Percentiles rank a stretch among this genome's conserved stretches.
These are phyloP conservation scores for Scotopteryx bipunctaria DNA, from an alignment of 2,888 invertebrate species.

Conservation along the genomic window DNA sequence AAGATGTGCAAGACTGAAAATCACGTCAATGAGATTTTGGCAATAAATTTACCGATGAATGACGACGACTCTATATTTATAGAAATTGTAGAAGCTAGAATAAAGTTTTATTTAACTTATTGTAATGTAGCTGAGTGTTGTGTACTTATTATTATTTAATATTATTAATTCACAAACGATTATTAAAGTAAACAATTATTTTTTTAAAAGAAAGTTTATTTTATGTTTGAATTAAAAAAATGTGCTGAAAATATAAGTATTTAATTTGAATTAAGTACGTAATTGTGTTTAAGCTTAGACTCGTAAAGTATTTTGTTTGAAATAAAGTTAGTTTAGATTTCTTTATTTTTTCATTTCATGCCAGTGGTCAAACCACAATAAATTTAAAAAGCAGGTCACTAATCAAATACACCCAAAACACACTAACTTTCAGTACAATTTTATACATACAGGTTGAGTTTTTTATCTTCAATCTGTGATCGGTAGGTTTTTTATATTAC, in stretches of 20 bases:
- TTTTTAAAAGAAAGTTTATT: neutral
- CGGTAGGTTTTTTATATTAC: constrained; percentile 3
- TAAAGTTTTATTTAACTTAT: neutral
- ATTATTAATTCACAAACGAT: constrained; percentile 14
- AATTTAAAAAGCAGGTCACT: too few species aligned
- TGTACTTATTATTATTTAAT: constrained; percentile 17
- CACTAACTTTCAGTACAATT: too few species aligned
- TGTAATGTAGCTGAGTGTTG: neutral
- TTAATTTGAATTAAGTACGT: neutral
- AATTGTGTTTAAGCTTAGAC: neutral
- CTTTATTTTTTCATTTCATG: neutral
- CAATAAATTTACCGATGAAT: neutral
- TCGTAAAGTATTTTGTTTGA: neutral
- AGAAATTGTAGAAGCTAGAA: neutral
- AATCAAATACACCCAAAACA: too few species aligned
- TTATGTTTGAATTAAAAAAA: neutral
- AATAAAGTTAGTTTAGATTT: constrained; percentile 3
- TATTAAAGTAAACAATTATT: neutral
- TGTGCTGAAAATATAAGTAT: too few species aligned
- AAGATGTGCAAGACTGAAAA: constrained; percentile 16
- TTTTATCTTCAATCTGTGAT: neutral
- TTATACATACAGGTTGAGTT: neutral
- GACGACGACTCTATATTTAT: neutral
- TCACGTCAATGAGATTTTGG: neutral
- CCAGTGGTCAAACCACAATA: too few species aligned